phyloP scores from a whole-genome alignment of 2,888 invertebrate genomes.

The Eupelmus urozonus region DNA sequence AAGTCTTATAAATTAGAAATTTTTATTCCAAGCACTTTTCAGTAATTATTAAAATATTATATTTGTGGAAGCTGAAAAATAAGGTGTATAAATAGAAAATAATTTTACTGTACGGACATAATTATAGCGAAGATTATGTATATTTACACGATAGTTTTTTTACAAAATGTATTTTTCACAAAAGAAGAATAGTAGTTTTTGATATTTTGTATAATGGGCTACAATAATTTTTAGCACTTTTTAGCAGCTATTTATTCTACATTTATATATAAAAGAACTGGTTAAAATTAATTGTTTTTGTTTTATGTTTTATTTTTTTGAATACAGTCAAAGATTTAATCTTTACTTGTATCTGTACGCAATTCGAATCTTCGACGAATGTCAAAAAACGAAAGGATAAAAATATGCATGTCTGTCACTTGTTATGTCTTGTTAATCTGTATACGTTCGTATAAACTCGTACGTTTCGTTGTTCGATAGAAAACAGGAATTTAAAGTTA shows the following conservation, averaged over 20 bases:
- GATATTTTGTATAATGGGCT: conserved; percentile 44
- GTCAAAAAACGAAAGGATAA: neutral
- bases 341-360: too few species aligned
- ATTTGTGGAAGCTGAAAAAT: too few species aligned
- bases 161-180: conserved; percentile 45
- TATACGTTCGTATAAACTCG: conserved; percentile 23
- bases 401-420: conserved; percentile 25
- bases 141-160: conserved; percentile 39
- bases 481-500: conserved; percentile 6
- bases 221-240: conserved; percentile 37
- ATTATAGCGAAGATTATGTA: conserved; percentile 9
- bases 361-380: too few species aligned
- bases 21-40: too few species aligned
- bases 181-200: conserved; percentile 41
- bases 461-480: conserved; percentile 49
- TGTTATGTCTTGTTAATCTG: conserved; percentile 8
- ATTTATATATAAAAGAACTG: conserved; percentile 6
- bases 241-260: conserved; percentile 36
- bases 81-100: too few species aligned
- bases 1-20: conserved; percentile 2
- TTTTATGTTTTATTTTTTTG: too few species aligned
- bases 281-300: neutral
- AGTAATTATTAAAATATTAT: too few species aligned
- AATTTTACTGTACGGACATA: conserved; percentile 7
- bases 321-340: too few species aligned